A percentile compares a stretch with the other conserved stretches of the same genome.
phyloP scores from a whole-genome alignment of 2,797 vertebrate genomes.

The Gobionotothen gibberifrons region DNA sequence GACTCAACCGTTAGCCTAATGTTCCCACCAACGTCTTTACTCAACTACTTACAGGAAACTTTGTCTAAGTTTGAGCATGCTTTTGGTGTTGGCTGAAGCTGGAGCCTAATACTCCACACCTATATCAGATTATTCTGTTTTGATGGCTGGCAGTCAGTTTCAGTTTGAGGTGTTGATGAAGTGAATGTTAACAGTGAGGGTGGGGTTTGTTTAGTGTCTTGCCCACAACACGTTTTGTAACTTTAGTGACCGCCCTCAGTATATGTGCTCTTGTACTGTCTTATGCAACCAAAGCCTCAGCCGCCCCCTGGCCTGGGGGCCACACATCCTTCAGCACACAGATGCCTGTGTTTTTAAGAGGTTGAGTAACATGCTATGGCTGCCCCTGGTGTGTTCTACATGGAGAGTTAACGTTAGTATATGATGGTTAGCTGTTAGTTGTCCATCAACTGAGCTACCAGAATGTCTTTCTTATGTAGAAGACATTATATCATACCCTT shows the following conservation, averaged over 20 bases:
- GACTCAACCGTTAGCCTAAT: not conserved
- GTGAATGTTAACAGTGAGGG: not conserved
- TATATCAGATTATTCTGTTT: not conserved
- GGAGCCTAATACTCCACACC: not conserved
- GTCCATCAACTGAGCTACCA: not conserved
- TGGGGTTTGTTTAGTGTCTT: not conserved
- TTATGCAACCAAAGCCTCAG: constrained; percentile 25
- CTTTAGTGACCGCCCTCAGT: constrained; percentile 4
- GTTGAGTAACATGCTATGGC: not conserved
- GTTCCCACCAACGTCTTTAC: not conserved
- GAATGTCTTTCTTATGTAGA: not conserved
- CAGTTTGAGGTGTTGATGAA: not conserved
- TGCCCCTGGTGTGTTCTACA: not conserved
- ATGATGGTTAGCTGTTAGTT: no score
- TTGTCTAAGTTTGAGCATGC: not conserved
- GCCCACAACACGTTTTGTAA: not conserved
- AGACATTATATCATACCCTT: not conserved
- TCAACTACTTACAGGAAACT: not conserved
- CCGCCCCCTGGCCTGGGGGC: not conserved
- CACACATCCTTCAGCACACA: not conserved
- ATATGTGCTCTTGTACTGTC: not conserved
- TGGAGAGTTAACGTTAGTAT: not conserved
- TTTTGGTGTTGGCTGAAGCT: not conserved
- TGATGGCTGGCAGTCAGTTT: not conserved
- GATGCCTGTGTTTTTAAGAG: constrained; percentile 2